Evolutionary conservation across 2,113 vertebrate genomes (phyloP).

Genomic region (Turnix velox): DNA sequence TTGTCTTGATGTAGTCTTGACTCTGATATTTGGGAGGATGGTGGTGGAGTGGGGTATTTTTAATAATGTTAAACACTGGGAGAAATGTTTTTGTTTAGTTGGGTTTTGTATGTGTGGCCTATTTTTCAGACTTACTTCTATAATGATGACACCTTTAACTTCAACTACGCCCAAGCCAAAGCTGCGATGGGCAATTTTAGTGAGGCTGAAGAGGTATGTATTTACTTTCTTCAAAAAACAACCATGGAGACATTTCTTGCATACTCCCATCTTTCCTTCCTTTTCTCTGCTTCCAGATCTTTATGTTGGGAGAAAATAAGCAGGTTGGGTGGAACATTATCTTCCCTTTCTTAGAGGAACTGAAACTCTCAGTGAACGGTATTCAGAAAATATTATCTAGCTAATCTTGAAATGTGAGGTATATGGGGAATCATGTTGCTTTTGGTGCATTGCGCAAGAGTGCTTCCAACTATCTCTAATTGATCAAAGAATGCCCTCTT

Average conservation of each 20-base stretch:
- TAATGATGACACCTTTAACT: conserved; percentile 94
- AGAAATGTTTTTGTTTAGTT: not conserved
- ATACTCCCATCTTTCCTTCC: not conserved
- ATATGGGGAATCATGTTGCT: not conserved
- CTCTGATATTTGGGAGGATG: not conserved
- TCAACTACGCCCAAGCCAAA: conserved; percentile 98
- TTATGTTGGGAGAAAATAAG: conserved; percentile 1
- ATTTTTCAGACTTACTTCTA: conserved; percentile 92
- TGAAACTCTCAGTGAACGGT: not conserved
- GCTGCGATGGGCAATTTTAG: conserved; percentile 88
- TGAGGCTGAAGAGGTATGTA: conserved; percentile 90
- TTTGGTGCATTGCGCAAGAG: conserved; percentile 7
- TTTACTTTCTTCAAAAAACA: conserved; percentile 8
- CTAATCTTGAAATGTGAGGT: conserved; percentile 30
- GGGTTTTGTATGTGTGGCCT: not conserved
- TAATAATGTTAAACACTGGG: not conserved
- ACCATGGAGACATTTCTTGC: not conserved
- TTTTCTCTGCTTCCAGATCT: not conserved
- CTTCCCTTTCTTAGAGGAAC: not conserved
- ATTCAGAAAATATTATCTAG: conserved; percentile 32
- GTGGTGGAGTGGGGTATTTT: not conserved
- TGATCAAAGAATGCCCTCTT: conserved; percentile 41
- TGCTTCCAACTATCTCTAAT: conserved; percentile 31
- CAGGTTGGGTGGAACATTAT: not conserved
- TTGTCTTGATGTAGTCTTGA: not conserved